Conservation (phyloP, 1,140 invertebrate genomes). For the Daktulosphaira vitifoliae region DNA sequence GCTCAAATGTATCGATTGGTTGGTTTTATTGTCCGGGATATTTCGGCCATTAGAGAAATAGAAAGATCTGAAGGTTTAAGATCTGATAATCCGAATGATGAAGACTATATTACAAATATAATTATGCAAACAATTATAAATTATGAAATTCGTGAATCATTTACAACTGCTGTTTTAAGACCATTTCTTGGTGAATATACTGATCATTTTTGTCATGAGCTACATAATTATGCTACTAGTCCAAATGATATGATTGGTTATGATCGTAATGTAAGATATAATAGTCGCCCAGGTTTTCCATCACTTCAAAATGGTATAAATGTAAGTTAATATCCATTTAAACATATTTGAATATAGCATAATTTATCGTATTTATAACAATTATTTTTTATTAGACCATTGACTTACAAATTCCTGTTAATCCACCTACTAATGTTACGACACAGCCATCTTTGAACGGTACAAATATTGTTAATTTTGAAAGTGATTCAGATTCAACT, state of each 20-base stretch:
- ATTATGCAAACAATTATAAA: background rate
- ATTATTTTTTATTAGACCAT: too few species aligned
- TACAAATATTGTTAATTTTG: slow-evolving; percentile 11
- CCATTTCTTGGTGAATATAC: background rate
- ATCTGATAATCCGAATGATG: background rate
- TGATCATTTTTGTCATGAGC: slow-evolving; percentile 10
- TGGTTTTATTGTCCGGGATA: background rate
- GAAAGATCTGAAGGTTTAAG: too few species aligned
- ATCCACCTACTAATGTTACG: too few species aligned
- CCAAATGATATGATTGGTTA: slow-evolving; percentile 10
- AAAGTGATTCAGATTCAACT: background rate
- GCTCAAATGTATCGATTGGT: slow-evolving; percentile 1
- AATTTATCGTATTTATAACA: too few species aligned
- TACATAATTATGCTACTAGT: slow-evolving; percentile 14
- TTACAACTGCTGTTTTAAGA: background rate
- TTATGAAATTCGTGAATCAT: background rate
- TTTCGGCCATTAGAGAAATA: background rate
- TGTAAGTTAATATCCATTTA: too few species aligned
- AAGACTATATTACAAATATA: background rate
- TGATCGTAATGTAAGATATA: slow-evolving; percentile 8
- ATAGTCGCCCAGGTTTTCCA: background rate
- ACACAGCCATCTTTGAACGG: background rate
- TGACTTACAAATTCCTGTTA: too few species aligned
- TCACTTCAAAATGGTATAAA: background rate
- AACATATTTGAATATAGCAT: too few species aligned